Evolutionary conservation across 1,140 invertebrate genomes (phyloP).

Genomic region (Octopus sinensis): DNA sequence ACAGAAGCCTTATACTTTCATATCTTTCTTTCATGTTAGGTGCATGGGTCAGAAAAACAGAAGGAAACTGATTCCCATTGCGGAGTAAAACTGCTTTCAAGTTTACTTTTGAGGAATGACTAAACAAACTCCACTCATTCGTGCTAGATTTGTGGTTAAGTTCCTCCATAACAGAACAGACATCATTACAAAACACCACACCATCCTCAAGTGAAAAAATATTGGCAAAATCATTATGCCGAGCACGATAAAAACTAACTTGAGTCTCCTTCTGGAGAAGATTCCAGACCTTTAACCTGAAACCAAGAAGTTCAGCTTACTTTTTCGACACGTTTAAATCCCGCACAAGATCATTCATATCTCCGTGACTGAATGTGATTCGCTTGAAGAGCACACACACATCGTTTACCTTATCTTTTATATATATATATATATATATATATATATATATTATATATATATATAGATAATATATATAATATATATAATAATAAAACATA

Average conservation of each 20-base stretch:
- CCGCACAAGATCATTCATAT: too few species aligned
- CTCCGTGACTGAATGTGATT: too few species aligned
- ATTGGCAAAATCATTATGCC: neutral
- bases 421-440: too few species aligned
- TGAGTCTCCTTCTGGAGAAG: neutral
- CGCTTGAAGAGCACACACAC: too few species aligned
- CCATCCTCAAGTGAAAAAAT: neutral
- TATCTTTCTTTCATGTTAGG: neutral
- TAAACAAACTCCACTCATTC: conserved; percentile 4
- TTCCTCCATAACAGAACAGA: conserved; percentile 1
- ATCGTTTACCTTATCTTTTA: too few species aligned
- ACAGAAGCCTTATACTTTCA: neutral
- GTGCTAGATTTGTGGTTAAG: conserved; percentile 3
- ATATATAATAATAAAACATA: too few species aligned
- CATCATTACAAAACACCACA: conserved; percentile 4
- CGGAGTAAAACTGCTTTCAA: neutral
- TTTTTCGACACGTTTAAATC: neutral
- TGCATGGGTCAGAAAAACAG: conserved; percentile 2
- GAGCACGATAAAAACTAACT: neutral
- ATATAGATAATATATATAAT: too few species aligned
- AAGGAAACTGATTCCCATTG: conserved; percentile 4
- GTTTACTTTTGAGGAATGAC: conserved; percentile 1
- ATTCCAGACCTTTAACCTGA: neutral
- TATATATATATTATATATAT: too few species aligned
- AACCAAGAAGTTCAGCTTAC: neutral